Evolutionary conservation across 2,888 invertebrate species (phyloP), one percentile per base, ranked within the genome.

Genomic region (Cephus sareptanus): DNA sequence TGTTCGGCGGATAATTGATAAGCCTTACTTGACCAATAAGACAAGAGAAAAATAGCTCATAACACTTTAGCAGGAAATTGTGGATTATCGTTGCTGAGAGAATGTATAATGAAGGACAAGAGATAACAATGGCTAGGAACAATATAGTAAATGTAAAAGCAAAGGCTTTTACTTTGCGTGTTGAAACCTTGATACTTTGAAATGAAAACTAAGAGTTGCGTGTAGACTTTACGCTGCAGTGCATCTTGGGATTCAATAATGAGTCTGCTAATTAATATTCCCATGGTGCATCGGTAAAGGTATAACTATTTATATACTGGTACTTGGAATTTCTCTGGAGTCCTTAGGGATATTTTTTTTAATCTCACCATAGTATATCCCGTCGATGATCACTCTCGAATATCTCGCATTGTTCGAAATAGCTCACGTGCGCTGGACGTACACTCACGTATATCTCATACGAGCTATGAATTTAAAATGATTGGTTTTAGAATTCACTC

Each of bases 1-100:
- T 88, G 86, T 86, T 86, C 23, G 56, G 9, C 56, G 23, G 56
- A 56, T 56, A 56, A 56, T 56, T 56, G 56, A 56, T 56, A 56
- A 56, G 56, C 56, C 56, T 56, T 56, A 23, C 23, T 23, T 9
- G 23, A 23, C 23, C 23, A 56, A 56, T 56, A 23, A 56, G 56
- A 56, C 23, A 56, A 56, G 15, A 56, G 9, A 56, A 23, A 23
- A 2, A 23, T 56, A 56, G 56, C 23, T 23, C 23, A 23, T 23
- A 56, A 56, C 2, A 23, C 56, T 23, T 56, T 56, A 23, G 56
- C 56, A 23, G 56, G 15, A 56, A 56, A 56, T 56, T 23, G 56
- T 56, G 56, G 9, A 23, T 56, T 56, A 56, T 23, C 23, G 23
- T 56, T 56, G 9, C 56, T 9, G 56, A 23, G 23, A 56, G 56